phyloP scores from a whole-genome alignment of 2,888 invertebrate genomes.

The Chymomyza procnemis region DNA sequence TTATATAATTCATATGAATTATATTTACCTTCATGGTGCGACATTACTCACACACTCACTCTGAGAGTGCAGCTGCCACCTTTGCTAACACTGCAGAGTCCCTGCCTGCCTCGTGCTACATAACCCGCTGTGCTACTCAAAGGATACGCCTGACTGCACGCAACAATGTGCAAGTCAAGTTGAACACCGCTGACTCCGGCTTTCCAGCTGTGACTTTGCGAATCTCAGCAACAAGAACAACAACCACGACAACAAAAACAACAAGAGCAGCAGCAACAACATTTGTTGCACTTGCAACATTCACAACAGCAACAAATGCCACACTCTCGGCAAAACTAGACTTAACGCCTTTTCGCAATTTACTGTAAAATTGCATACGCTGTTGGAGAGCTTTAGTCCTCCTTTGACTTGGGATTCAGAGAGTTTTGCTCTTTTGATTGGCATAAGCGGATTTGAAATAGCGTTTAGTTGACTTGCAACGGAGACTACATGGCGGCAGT shows the following conservation, averaged over 20 bases:
- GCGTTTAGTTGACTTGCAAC: background rate
- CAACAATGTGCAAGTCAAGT: constrained; percentile 66
- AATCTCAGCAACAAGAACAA: background rate
- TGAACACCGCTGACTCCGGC: constrained; percentile 32
- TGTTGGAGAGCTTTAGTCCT: constrained; percentile 19
- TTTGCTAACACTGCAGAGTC: background rate
- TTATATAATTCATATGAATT: constrained; percentile 37
- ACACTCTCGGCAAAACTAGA: constrained; percentile 45
- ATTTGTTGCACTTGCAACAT: background rate
- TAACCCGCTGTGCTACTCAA: constrained; percentile 36
- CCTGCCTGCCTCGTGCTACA: background rate
- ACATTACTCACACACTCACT: constrained; percentile 47
- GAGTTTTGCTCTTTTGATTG: constrained; percentile 40
- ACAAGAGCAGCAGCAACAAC: constrained; percentile 3
- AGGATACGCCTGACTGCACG: constrained; percentile 59
- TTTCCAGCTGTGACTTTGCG: constrained; percentile 18
- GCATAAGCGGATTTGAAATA: constrained; percentile 28
- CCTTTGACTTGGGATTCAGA: constrained; percentile 7
- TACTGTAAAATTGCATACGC: constrained; percentile 59
- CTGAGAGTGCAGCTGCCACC: background rate
- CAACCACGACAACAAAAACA: background rate
- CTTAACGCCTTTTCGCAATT: constrained; percentile 68
- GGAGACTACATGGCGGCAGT: background rate
- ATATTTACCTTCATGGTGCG: constrained; percentile 46
- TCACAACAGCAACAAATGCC: background rate